These are phyloP conservation scores for Leptodactylus fuscus DNA, from an alignment of 2,113 vertebrate species.

Conservation along the genomic window DNA sequence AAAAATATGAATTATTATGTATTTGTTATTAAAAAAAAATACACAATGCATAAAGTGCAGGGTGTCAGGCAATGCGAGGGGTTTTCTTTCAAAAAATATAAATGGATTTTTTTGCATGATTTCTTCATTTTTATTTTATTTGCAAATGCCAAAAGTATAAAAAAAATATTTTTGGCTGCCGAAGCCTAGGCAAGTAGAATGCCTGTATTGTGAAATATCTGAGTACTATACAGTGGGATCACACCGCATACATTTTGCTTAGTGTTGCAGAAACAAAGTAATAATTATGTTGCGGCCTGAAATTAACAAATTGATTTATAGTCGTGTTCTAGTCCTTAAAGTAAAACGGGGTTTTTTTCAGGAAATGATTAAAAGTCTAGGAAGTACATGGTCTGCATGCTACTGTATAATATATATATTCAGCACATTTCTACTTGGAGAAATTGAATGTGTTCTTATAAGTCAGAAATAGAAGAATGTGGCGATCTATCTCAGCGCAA, in stretches of 20 bases:
- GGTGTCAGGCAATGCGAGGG: too few relatives aligned
- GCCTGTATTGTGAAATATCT: background rate
- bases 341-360: background rate
- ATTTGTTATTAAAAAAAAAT: too few relatives aligned
- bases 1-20: too few relatives aligned
- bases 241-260: background rate
- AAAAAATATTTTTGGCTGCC: too few relatives aligned
- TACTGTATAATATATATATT: background rate
- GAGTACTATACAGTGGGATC: background rate
- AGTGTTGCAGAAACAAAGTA: constrained; percentile 9
- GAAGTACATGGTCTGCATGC: background rate
- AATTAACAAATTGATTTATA: constrained; percentile 33
- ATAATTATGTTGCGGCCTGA: constrained; percentile 5
- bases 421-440: background rate
- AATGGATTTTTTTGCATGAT: too few relatives aligned
- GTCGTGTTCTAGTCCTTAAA: background rate
- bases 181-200: background rate
- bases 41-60: too few relatives aligned
- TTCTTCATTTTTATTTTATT: too few relatives aligned
- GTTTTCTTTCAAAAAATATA: too few relatives aligned
- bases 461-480: background rate
- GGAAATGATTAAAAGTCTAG: constrained; percentile 19
- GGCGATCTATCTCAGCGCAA: background rate
- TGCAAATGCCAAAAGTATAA: too few relatives aligned
- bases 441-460: background rate